Conservation (phyloP, 2,888 invertebrate genomes). For the Chironomus tentans region DNA sequence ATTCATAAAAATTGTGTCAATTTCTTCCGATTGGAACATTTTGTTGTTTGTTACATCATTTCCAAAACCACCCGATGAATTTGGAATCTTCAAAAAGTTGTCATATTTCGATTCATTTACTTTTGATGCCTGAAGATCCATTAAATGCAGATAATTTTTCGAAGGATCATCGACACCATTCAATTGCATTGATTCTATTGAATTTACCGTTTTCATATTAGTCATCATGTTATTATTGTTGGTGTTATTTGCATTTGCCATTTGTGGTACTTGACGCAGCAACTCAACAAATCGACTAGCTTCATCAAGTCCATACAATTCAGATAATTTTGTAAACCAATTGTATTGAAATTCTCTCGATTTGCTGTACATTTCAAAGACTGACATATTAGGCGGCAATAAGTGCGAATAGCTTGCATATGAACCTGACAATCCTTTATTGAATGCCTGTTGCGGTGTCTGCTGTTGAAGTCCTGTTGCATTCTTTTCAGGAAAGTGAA, state of each 20-base stretch:
- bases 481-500: slow-evolving; percentile 46
- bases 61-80: neutral
- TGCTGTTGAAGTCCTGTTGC: slow-evolving; percentile 14
- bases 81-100: slow-evolving; percentile 37
- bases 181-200: slow-evolving; percentile 29
- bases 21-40: slow-evolving; percentile 13
- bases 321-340: slow-evolving; percentile 49
- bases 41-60: neutral
- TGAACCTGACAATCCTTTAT: slow-evolving; percentile 25
- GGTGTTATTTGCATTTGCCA: slow-evolving; percentile 31
- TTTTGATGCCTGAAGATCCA: slow-evolving; percentile 28
- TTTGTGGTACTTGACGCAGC: slow-evolving; percentile 36
- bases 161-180: neutral
- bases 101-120: slow-evolving; percentile 15
- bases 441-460: neutral
- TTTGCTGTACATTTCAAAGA: slow-evolving; percentile 49
- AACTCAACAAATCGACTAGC: slow-evolving; percentile 48
- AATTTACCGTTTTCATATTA: slow-evolving; percentile 29
- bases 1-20: slow-evolving; percentile 14
- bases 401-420: slow-evolving; percentile 36
- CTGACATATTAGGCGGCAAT: slow-evolving; percentile 48
- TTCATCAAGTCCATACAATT: slow-evolving; percentile 47
- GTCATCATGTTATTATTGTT: neutral
- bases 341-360: slow-evolving; percentile 46
- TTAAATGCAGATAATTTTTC: slow-evolving; percentile 7